These are phyloP conservation scores for Tinea semifulvella DNA, from an alignment of 2,888 invertebrate species.

Conservation along the genomic window DNA sequence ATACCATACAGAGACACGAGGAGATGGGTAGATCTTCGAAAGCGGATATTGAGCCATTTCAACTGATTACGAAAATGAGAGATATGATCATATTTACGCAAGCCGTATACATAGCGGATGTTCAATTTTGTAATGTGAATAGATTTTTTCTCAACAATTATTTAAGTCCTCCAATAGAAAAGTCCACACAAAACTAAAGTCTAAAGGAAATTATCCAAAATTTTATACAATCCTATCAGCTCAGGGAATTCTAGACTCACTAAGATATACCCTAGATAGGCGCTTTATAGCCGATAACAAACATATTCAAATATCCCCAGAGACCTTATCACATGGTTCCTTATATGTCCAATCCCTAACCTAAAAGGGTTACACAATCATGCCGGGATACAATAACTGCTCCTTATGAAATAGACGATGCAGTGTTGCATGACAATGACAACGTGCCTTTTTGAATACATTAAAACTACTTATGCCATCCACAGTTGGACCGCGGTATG, in stretches of 20 bases:
- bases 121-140: slow-evolving; percentile 26
- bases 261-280: slow-evolving; percentile 5
- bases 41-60: too few relatives aligned
- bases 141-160: too few relatives aligned
- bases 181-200: too few relatives aligned
- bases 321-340: slow-evolving; percentile 34
- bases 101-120: too few relatives aligned
- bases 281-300: slow-evolving; percentile 6
- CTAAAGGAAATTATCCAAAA: too few relatives aligned
- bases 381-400: slow-evolving; percentile 22
- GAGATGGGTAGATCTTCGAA: too few relatives aligned
- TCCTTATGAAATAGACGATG: slow-evolving; percentile 37
- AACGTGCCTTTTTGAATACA: slow-evolving; percentile 47
- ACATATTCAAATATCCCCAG: slow-evolving; percentile 24
- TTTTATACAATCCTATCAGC: too few relatives aligned
- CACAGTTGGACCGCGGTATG: too few relatives aligned
- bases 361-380: slow-evolving; percentile 41
- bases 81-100: too few relatives aligned
- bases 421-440: slow-evolving; percentile 42
- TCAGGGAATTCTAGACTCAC: neutral
- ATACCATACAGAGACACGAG: too few relatives aligned
- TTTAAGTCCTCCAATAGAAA: too few relatives aligned
- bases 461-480: slow-evolving; percentile 24
- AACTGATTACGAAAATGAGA: too few relatives aligned
- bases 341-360: slow-evolving; percentile 39